phyloP scores from a whole-genome alignment of 2,888 invertebrate genomes.

The Chloroclysta siterata region DNA sequence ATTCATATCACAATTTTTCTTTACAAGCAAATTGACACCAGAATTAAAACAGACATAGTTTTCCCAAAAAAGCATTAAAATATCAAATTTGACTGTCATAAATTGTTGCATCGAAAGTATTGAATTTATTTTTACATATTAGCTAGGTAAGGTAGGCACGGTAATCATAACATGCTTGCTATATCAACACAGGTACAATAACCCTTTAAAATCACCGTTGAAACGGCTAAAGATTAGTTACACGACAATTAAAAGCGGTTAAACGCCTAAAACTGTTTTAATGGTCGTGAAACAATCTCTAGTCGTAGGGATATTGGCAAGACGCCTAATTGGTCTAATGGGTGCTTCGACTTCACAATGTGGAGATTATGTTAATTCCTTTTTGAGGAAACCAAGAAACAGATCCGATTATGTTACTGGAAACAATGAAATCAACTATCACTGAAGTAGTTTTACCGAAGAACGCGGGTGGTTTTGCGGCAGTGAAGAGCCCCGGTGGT shows the following conservation, averaged over 20 bases:
- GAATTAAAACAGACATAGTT: no score
- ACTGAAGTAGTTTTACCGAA: no score
- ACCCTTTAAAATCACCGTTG: constrained; percentile 7
- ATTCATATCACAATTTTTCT: no score
- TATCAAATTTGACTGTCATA: neutral
- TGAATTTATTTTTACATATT: neutral
- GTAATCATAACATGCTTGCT: neutral
- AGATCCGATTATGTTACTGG: neutral
- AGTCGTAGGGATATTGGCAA: constrained; percentile 30
- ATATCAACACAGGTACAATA: neutral
- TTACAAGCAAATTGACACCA: no score
- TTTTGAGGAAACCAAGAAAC: constrained; percentile 12
- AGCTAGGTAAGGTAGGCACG: neutral
- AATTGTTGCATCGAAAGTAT: neutral
- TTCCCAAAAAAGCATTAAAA: no score
- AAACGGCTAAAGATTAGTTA: constrained; percentile 13
- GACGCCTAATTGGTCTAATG: constrained; percentile 32
- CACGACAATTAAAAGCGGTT: constrained; percentile 26
- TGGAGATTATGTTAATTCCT: constrained; percentile 27
- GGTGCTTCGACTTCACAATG: constrained; percentile 30
- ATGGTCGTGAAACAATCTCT: constrained; percentile 28
- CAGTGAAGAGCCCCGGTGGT: no score
- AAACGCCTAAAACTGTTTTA: constrained; percentile 24
- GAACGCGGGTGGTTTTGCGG: no score
- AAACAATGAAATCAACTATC: neutral